Base-by-base conservation (phyloP, 1,140 invertebrate genomes). In the Bombus polaris region DNA sequence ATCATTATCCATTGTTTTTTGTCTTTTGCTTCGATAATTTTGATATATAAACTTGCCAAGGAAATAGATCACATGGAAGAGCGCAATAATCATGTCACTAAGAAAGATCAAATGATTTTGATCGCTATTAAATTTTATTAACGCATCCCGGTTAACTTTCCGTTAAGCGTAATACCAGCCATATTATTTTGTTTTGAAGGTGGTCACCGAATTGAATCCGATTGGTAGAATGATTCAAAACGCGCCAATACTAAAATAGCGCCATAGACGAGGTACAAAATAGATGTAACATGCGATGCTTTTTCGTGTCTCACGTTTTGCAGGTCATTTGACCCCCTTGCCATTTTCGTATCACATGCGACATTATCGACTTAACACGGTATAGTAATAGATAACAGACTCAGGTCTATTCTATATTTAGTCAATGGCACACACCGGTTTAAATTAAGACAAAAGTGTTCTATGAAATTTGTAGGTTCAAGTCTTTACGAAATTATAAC, bases 1-100 rank as follows among this genome's bases (percentile, higher is more conserved):
- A 1, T 47, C n/a, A 79, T 87, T 77, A 25, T 70, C 71, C 59
- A 82, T 47, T 5, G 39, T 3, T 25, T 71, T 78, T 32, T n/a
- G 8, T 47, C 59, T 82, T 15, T 76, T 73, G 22, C 8, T 10
- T 22, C 32, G 79, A 73, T 92, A 93, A 39, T 71, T 92, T 0
- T 80, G 62, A 68, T 92, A 93, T n/a, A 93, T 77, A 15, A 90
- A 89, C 57, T 92, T 94, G 0, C 92, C 90, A 8, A 94, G 37
- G 0, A 94, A 59, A 65, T 92, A 94, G 0, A 94, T 53, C 25
- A 93, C 84, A 53, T 94, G 91, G 44, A 94, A 91, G 12, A 94
- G 62, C 62, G 91, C 84, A 65, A 94, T 81, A 65, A 94, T 91
- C 94, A 94, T 94, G 62, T 87, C 79, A 39, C 62, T 32, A 39